phyloP scores from a whole-genome alignment of 2,888 invertebrate genomes.

The Drosophila niveifrons region DNA sequence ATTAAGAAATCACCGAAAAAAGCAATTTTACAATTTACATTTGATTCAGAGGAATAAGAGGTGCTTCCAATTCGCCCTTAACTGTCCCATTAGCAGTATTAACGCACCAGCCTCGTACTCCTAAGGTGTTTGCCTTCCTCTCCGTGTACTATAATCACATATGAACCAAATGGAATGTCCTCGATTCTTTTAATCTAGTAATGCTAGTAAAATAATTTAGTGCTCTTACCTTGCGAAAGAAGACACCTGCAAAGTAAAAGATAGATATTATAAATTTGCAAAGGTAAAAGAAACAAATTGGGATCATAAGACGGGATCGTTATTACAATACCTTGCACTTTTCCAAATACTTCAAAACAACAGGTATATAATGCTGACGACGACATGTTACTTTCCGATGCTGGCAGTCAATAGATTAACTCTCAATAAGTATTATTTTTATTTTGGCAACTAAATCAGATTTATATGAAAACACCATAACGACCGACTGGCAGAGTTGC shows the following conservation, averaged over 20 bases:
- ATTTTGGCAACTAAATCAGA: conserved; percentile 48
- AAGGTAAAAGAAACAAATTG: conserved; percentile 1
- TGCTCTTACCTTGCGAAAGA: conserved; percentile 83
- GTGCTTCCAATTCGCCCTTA: conserved; percentile 88
- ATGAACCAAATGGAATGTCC: not conserved
- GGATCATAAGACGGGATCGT: conserved; percentile 10
- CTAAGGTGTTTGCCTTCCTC: conserved; percentile 87
- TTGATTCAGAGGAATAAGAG: conserved; percentile 86
- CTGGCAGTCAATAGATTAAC: no score
- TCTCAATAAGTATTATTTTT: conserved; percentile 19
- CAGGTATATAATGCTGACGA: conserved; percentile 56
- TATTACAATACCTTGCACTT: conserved; percentile 78
- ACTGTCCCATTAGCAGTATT: conserved; percentile 89
- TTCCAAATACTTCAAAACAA: conserved; percentile 81
- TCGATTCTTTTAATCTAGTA: not conserved
- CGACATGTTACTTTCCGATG: conserved; percentile 34
- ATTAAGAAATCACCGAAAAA: not conserved
- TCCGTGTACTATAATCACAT: conserved; percentile 87
- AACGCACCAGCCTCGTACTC: conserved; percentile 89
- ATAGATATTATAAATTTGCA: conserved; percentile 19
- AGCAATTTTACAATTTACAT: conserved; percentile 85
- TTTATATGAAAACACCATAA: conserved; percentile 61
- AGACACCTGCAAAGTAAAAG: conserved; percentile 76
- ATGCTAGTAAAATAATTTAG: not conserved
- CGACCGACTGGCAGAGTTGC: conserved; percentile 52